Percentiles rank a stretch among this genome's conserved stretches.
These are phyloP conservation scores for Heliconius erato DNA, from an alignment of 2,888 invertebrate genomes.

Conservation along the genomic window DNA sequence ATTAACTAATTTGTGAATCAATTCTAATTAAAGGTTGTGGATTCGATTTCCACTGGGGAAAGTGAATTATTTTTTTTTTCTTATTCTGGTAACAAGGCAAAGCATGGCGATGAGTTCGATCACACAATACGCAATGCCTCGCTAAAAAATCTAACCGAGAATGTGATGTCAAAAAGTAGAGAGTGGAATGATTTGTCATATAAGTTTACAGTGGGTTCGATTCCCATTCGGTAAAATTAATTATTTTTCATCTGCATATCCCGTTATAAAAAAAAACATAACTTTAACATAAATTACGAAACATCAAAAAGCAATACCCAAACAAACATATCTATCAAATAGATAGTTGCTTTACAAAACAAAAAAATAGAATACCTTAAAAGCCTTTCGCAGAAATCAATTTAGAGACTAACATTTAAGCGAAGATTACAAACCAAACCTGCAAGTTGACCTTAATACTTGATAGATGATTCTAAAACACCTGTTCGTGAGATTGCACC, in stretches of 20 bases:
- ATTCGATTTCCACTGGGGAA: too few species aligned
- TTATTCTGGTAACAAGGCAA: too few species aligned
- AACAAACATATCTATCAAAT: background rate
- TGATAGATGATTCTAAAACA: background rate
- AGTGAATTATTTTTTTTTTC: too few species aligned
- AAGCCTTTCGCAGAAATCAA: conserved; percentile 15
- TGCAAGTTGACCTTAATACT: background rate
- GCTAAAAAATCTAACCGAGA: too few species aligned
- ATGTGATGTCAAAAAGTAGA: too few species aligned
- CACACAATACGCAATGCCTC: background rate
- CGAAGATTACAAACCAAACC: conserved; percentile 5
- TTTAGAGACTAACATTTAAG: conserved; percentile 10
- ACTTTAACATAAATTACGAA: background rate
- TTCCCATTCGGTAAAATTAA: background rate
- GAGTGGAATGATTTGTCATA: too few species aligned
- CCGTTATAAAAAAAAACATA: background rate
- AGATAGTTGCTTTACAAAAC: background rate
- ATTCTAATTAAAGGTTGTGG: too few species aligned
- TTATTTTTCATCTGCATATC: background rate
- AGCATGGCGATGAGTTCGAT: too few species aligned
- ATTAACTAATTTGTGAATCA: background rate
- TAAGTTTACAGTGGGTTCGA: background rate
- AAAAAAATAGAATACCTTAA: background rate
- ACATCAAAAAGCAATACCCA: background rate
- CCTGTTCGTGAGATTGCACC: conserved; percentile 4